Base-by-base conservation (phyloP, 1,140 invertebrate species). In the Vanessa atalanta region DNA sequence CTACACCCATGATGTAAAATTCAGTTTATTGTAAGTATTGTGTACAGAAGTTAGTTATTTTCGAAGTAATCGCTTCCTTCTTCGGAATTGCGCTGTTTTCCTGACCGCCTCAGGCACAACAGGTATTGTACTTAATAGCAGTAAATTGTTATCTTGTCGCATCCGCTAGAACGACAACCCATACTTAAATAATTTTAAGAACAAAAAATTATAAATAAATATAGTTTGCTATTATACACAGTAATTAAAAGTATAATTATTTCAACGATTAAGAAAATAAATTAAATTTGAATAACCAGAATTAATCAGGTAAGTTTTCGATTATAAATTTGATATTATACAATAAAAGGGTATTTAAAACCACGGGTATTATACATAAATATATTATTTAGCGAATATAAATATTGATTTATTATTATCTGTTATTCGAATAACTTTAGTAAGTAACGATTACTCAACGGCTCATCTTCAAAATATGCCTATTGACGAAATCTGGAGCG, bases 401-500 rank as follows among this genome's bases (percentile, higher is more conserved):
- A 50, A n/a, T 50, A 50, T 50, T 14, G 2, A 50, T 50, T 50
- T 15, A n/a, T 5, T n/a, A n/a, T 5, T 50, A 50, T 50, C 12
- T 50, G 48, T 50, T 4, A 15, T 50, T 50, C 48, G 37, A 43
- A 43, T 43, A 43, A 43, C 47, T 50, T 50, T 50, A 50, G 48
- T 50, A n/a, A 61, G 64, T 47, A 37, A 53, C 7, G 4, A 65
- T 75, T 75, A 75, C 68, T 31, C 43, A 75, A 75, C 51, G 48
- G 9, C 67, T 70, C 68, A 70, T 75, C 65, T 75, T 74, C 68
- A 65, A 66, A 75, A 75, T 70, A 66, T 55, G 73, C 31, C 61
- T 66, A 73, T 70, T 77, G 75, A 65, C 79, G 77, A 78, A 80
- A 85, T 85, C 47, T 85, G 73, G 85, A 84, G 83, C 83, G 65